Conservation (phyloP, 1,140 invertebrate species). For the Scaptomyza graminum region DNA sequence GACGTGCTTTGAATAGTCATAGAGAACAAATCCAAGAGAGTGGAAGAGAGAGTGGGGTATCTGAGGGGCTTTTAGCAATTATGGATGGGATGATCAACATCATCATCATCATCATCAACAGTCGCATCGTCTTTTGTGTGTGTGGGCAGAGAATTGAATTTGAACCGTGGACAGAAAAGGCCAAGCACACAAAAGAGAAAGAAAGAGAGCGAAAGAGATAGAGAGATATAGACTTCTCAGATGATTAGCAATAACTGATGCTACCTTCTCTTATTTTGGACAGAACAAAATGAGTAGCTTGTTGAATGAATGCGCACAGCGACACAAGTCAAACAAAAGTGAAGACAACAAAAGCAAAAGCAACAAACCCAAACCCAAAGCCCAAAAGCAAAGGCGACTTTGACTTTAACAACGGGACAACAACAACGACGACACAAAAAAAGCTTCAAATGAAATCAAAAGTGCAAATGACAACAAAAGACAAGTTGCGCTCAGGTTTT, state of each 20-base stretch:
- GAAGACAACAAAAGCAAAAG: conserved; percentile 39
- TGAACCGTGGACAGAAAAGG: conserved; percentile 41
- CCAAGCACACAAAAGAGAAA: background rate
- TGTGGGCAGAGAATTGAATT: conserved; percentile 49
- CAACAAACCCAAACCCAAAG: conserved; percentile 8
- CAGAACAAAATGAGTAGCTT: conserved; percentile 29
- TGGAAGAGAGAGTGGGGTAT: background rate
- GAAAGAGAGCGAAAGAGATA: too few species aligned
- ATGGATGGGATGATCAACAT: conserved; percentile 68
- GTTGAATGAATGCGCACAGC: conserved; percentile 60
- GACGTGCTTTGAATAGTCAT: conserved; percentile 75
- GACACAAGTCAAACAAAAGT: conserved; percentile 63
- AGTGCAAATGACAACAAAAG: conserved; percentile 80
- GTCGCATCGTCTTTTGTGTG: conserved; percentile 51
- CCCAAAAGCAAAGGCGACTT: conserved; percentile 48
- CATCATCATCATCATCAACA: conserved; percentile 58
- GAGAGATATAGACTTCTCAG: background rate
- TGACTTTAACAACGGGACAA: conserved; percentile 28
- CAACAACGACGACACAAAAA: background rate
- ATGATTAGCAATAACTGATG: conserved; percentile 41
- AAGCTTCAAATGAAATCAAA: conserved; percentile 79
- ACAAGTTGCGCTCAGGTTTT: conserved; percentile 51
- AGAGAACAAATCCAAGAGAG: background rate
- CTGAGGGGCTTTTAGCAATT: conserved; percentile 32
- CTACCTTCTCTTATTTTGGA: conserved; percentile 21